Evolutionary conservation across 2,888 invertebrate species (phyloP).

Genomic region (Clitarchus hookeri): DNA sequence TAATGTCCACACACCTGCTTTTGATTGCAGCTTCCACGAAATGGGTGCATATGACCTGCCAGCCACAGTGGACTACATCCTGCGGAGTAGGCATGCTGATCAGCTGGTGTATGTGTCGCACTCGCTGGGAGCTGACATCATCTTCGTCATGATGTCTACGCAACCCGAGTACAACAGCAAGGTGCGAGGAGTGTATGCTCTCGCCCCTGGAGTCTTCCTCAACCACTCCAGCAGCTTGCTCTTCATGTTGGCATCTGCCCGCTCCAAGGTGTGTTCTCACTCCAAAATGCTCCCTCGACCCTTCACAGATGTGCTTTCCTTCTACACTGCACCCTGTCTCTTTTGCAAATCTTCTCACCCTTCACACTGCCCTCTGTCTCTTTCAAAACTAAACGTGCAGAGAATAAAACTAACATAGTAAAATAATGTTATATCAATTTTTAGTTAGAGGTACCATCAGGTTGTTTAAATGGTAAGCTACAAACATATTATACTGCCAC

Average conservation of each 20-base stretch:
- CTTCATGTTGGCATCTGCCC: neutral
- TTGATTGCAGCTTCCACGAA: neutral
- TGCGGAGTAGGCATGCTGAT: neutral
- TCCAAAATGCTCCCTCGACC: too few relatives aligned
- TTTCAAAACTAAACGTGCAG: too few relatives aligned
- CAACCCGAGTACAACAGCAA: constrained; percentile 12
- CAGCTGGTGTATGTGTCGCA: neutral
- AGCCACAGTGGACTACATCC: neutral
- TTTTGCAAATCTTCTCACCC: too few relatives aligned
- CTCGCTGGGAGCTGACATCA: neutral
- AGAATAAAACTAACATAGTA: too few relatives aligned
- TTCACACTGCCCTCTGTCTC: too few relatives aligned
- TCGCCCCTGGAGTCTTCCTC: neutral
- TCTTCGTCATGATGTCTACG: neutral
- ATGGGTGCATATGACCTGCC: neutral
- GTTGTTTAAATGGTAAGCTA: too few relatives aligned
- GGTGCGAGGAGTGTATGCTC: neutral
- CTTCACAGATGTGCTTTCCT: too few relatives aligned
- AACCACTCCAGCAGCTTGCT: neutral
- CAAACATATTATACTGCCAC: too few relatives aligned
- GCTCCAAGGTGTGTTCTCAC: neutral
- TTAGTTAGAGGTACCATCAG: too few relatives aligned
- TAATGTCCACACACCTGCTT: too few relatives aligned
- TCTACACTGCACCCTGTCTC: too few relatives aligned
- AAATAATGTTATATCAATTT: too few relatives aligned